These are phyloP conservation scores for Phrynocephalus vlangalii DNA, from an alignment of 2,797 vertebrate genomes.

Conservation along the genomic window DNA sequence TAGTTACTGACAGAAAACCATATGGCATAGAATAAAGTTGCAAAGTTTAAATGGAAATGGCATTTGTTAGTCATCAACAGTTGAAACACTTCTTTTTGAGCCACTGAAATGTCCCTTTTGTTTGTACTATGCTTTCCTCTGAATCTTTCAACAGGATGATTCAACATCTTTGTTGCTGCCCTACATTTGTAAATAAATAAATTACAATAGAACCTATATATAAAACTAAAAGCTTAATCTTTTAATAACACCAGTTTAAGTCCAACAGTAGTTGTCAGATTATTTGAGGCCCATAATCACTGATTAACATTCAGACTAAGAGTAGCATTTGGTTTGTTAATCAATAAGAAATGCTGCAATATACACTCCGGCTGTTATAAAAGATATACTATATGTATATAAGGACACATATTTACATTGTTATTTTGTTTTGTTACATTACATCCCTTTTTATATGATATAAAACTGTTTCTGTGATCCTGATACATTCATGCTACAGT, in stretches of 20 bases:
- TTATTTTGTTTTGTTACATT: too few species aligned
- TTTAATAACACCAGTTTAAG: neutral
- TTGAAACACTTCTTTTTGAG: slow-evolving; percentile 18
- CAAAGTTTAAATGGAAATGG: slow-evolving; percentile 56
- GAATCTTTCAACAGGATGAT: neutral
- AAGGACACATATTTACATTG: too few species aligned
- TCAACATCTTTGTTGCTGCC: neutral
- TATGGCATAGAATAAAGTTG: slow-evolving; percentile 35
- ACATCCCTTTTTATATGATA: too few species aligned
- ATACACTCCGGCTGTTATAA: too few species aligned
- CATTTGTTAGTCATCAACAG: slow-evolving; percentile 46
- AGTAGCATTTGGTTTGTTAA: neutral
- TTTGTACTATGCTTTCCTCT: neutral
- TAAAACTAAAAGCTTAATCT: neutral
- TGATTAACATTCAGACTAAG: neutral
- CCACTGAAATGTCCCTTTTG: slow-evolving; percentile 25
- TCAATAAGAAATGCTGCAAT: neutral
- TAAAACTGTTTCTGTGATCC: too few species aligned
- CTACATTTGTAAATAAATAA: neutral
- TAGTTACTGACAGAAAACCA: slow-evolving; percentile 57
- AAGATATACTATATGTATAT: too few species aligned
- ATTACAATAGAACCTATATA: neutral
- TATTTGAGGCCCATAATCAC: neutral
- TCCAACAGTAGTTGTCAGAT: neutral
- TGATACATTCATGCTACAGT: too few species aligned